A percentile compares a stretch with the other conserved stretches of the same genome.
These are phyloP conservation scores for Aphidius ervi DNA, from an alignment of 1,140 invertebrate species.

Conservation along the genomic window DNA sequence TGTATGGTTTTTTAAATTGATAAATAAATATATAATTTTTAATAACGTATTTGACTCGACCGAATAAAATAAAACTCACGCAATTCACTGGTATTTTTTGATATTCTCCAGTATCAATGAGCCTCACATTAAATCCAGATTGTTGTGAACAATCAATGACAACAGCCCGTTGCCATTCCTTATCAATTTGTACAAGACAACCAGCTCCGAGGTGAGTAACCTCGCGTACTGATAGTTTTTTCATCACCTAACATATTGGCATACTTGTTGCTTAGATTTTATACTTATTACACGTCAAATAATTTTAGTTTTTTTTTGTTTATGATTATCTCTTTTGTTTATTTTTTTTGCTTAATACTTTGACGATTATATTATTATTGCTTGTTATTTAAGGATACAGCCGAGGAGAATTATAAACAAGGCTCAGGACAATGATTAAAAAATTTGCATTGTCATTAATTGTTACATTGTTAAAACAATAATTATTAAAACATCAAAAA, in stretches of 20 bases:
- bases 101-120: conserved; percentile 57
- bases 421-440: too few species aligned
- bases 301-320: conserved; percentile 25
- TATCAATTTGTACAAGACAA: conserved; percentile 44
- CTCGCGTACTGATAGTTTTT: conserved; percentile 39
- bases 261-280: conserved; percentile 27
- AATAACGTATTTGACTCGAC: conserved; percentile 22
- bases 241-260: conserved; percentile 45
- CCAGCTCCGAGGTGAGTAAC: conserved; percentile 42
- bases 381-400: too few species aligned
- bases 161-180: conserved; percentile 45
- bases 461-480: too few species aligned
- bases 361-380: neutral
- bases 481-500: too few species aligned
- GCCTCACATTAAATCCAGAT: conserved; percentile 41
- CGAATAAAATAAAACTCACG: conserved; percentile 41
- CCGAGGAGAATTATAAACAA: too few species aligned
- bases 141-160: conserved; percentile 38
- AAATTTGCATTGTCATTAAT: too few species aligned
- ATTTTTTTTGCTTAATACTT: neutral
- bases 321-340: neutral
- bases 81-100: conserved; percentile 42
- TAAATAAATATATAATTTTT: conserved; percentile 9
- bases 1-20: conserved; percentile 15
- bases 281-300: too few species aligned